Conservation (phyloP, 2,888 invertebrate genomes). For the Hoplodrina ambigua region DNA sequence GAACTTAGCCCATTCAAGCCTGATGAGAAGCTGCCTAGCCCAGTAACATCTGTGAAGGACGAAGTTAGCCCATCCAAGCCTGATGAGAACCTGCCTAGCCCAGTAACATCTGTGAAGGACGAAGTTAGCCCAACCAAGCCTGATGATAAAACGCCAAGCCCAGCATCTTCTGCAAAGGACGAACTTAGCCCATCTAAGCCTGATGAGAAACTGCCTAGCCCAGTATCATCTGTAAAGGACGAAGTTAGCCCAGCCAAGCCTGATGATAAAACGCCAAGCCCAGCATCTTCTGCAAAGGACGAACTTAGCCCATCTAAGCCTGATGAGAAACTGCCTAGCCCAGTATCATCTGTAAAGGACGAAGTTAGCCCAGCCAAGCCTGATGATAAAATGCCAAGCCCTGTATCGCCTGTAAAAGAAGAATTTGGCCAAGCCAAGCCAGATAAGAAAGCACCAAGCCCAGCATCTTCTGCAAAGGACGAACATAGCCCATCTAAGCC, state of each 20-base stretch:
- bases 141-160: not conserved
- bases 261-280: not conserved
- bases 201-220: not conserved
- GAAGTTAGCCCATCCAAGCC: not conserved
- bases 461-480: too few relatives aligned
- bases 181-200: not conserved
- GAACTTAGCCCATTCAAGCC: not conserved
- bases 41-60: not conserved
- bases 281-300: not conserved
- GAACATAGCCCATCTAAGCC: not conserved
- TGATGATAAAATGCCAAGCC: not conserved
- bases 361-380: not conserved
- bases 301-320: not conserved
- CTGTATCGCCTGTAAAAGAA: not conserved
- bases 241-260: rapidly evolving
- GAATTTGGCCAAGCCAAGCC: rapidly evolving
- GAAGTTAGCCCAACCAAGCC: not conserved
- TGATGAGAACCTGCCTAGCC: not conserved
- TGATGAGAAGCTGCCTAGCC: not conserved
- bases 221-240: not conserved
- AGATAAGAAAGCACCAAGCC: not conserved
- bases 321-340: too few relatives aligned
- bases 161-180: rapidly evolving
- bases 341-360: rapidly evolving
- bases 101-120: not conserved